Evolutionary conservation across 2,888 invertebrate genomes (phyloP), one percentile per base, ranked within the genome.

Genomic region (Tipula confusa): DNA sequence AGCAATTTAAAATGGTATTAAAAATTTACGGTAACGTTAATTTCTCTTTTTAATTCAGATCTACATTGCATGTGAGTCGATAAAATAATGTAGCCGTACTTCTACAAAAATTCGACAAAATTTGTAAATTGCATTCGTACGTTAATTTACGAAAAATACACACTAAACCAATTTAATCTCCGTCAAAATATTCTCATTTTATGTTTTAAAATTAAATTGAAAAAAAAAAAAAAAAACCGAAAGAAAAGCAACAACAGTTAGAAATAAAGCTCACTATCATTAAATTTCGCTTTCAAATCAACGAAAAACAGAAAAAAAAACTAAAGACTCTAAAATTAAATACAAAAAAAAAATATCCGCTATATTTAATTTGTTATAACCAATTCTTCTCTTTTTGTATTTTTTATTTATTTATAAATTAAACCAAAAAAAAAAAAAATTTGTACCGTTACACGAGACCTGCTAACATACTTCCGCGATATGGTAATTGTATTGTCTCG

Each of bases 381-480:
- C 80, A 83, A 31, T 80, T 80, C 31, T 80, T 29, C 31, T 80
- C 15, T 80, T 80, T 80, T 80, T n/a, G n/a, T n/a, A n/a, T n/a
- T 79, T 80, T 80, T 80, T 31, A 80, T 80, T 80, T 80, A 64
- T 80, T 80, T 80, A 64, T 64, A 64, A 64, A 64, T 64, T 64
- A 64, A 64, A 64, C 64, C 64, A 64, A 64, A 43, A 79, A 18
- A 79, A 80, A 83, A 48, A 83, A 83, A 81, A 83, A 83, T 64
- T 13, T 87, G 86, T 88, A 89, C 89, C 89, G 89, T 89, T 89
- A 89, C 86, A 86, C 88, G 87, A 89, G 89, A 89, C 89, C 89
- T 89, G 89, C 89, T 89, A 89, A 89, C 89, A 89, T 87, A 89
- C 89, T 89, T 89, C 89, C 89, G 89, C 80, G 80, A 80, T 80